Conservation (phyloP, 2,113 vertebrate species). For the Mesembrinibis cayennensis region DNA sequence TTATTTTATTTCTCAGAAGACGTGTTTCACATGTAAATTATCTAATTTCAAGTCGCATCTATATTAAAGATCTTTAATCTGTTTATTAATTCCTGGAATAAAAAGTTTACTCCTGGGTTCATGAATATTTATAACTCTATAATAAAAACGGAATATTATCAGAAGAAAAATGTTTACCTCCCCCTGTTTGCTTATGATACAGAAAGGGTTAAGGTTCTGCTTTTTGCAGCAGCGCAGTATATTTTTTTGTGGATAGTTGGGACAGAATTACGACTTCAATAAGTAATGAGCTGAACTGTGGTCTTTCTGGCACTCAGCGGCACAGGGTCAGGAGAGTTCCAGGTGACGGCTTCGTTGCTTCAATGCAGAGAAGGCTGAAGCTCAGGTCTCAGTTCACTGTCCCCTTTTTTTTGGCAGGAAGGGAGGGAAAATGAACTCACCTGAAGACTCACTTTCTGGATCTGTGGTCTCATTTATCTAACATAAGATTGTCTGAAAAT, state of each 20-base stretch:
- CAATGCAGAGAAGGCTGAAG: not conserved
- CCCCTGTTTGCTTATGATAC: not conserved
- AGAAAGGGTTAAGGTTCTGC: not conserved
- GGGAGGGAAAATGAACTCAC: not conserved
- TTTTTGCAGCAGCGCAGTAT: not conserved
- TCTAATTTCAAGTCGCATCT: not conserved
- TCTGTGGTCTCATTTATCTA: not conserved
- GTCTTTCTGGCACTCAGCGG: not conserved
- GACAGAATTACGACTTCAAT: fast-evolving
- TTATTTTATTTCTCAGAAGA: not conserved
- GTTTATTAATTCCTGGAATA: not conserved
- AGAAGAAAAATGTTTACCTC: not conserved
- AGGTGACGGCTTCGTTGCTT: not conserved
- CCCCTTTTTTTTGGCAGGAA: not conserved
- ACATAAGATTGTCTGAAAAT: not conserved
- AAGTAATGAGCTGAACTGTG: not conserved
- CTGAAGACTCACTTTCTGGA: not conserved
- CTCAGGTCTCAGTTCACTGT: not conserved
- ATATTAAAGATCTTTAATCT: not conserved
- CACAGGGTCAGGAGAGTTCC: fast-evolving
- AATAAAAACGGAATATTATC: not conserved
- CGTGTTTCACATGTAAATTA: not conserved
- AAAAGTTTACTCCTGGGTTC: not conserved
- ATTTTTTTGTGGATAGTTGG: not conserved
- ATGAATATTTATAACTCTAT: not conserved